These are phyloP conservation scores for Leptinotarsa juncta DNA, from an alignment of 2,888 invertebrate species.

Conservation along the genomic window DNA sequence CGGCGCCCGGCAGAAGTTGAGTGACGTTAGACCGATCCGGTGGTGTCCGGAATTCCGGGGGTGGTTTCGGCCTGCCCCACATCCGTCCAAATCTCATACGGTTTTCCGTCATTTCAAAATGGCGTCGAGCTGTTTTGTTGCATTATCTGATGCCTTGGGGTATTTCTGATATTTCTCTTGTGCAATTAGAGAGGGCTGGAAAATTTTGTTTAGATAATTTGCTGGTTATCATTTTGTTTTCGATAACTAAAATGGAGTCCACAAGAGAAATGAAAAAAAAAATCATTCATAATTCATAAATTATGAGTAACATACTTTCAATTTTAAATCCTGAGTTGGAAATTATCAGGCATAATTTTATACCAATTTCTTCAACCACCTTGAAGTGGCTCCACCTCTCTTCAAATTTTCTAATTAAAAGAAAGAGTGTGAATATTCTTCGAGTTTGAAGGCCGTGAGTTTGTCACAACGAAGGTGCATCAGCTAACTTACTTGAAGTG, in stretches of 20 bases:
- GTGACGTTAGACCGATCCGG: constrained; percentile 43
- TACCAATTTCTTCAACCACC: no score
- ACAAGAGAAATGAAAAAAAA: neutral
- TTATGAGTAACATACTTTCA: no score
- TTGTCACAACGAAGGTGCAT: no score
- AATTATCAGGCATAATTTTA: no score
- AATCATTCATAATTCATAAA: no score
- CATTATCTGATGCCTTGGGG: neutral
- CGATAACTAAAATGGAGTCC: no score
- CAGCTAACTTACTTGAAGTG: no score
- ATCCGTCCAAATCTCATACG: constrained; percentile 9
- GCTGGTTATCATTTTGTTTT: neutral
- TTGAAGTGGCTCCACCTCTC: no score
- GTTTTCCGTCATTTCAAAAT: constrained; percentile 61
- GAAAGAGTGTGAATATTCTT: no score
- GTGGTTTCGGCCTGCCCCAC: constrained; percentile 19
- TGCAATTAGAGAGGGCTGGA: neutral
- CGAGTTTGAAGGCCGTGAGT: no score
- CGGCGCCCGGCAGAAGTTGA: constrained; percentile 38
- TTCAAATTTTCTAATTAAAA: no score
- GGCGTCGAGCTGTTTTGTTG: neutral
- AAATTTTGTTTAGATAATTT: neutral
- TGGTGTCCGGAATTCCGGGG: constrained; percentile 40
- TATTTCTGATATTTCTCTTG: neutral
- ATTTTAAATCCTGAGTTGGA: no score